Conservation (phyloP, 1,140 invertebrate species). For the Phthorimaea operculella region DNA sequence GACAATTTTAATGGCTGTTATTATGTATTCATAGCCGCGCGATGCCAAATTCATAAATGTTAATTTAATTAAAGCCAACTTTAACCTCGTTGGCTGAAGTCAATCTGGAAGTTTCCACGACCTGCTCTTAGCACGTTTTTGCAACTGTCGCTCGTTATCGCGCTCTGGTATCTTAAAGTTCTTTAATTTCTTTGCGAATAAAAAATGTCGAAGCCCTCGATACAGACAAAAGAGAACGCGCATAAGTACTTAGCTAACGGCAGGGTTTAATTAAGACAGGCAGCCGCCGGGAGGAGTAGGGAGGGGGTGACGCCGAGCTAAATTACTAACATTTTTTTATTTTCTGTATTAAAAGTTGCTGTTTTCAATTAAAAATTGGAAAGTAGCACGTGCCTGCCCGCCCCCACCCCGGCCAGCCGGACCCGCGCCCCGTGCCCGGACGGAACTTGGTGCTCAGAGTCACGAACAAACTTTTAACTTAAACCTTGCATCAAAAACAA, state of each 20-base stretch:
- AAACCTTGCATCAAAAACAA: not conserved
- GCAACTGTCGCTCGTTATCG: no score
- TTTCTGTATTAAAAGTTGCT: not conserved
- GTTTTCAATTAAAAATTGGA: conserved; percentile 4
- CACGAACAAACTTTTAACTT: not conserved
- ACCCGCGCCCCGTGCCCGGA: no score
- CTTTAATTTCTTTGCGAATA: not conserved
- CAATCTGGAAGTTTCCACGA: no score
- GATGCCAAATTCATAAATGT: no score
- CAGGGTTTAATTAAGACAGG: not conserved
- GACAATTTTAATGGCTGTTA: no score
- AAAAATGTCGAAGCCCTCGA: not conserved
- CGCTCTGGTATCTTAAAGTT: no score
- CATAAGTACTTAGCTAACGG: not conserved
- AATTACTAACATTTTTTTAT: not conserved
- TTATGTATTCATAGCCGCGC: no score
- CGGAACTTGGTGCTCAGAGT: no score
- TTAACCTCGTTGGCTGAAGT: no score
- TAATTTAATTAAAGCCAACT: no score
- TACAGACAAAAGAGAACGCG: not conserved
- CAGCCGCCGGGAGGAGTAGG: not conserved
- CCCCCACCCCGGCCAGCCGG: not conserved
- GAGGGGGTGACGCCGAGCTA: not conserved
- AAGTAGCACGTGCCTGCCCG: not conserved
- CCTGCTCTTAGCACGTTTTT: no score